Conservation (phyloP, 2,888 invertebrate species). For the Drosophila phalerata region DNA sequence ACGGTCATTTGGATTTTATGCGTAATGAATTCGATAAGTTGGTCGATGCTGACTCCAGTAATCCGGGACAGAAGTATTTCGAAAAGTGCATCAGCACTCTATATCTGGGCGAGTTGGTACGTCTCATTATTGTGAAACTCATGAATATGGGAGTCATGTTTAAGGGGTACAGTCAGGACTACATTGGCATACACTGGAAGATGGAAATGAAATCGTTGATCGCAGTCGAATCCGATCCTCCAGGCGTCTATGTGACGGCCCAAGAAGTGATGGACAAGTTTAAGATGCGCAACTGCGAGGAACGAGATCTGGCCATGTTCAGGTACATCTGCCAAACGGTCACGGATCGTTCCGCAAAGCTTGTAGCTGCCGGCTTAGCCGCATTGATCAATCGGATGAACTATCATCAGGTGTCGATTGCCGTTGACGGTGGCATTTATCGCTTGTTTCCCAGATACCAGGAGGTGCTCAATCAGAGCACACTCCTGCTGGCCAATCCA, state of each 20-base stretch:
- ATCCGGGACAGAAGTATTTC: constrained; percentile 91
- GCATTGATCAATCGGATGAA: constrained; percentile 61
- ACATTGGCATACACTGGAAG: constrained; percentile 82
- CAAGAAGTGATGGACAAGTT: constrained; percentile 93
- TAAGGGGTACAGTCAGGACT: constrained; percentile 38
- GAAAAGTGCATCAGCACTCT: constrained; percentile 95
- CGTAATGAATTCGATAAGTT: constrained; percentile 92
- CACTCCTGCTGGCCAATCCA: constrained; percentile 29
- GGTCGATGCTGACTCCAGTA: constrained; percentile 92
- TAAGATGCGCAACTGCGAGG: constrained; percentile 87
- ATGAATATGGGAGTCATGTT: constrained; percentile 88
- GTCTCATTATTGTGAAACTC: constrained; percentile 92
- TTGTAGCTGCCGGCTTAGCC: constrained; percentile 95
- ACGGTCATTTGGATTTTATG: constrained; percentile 93
- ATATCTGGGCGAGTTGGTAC: constrained; percentile 97
- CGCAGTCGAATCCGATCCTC: constrained; percentile 95
- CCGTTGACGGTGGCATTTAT: constrained; percentile 69
- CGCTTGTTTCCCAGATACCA: constrained; percentile 58
- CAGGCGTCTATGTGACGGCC: constrained; percentile 92
- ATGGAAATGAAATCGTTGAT: constrained; percentile 98
- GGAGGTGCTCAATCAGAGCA: constrained; percentile 29
- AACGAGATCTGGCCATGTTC: constrained; percentile 95
- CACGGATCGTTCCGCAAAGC: constrained; percentile 94
- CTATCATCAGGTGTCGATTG: constrained; percentile 23
- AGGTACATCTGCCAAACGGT: constrained; percentile 95